phyloP scores from a whole-genome alignment of 2,113 vertebrate species.

The Ammospiza nelsoni region DNA sequence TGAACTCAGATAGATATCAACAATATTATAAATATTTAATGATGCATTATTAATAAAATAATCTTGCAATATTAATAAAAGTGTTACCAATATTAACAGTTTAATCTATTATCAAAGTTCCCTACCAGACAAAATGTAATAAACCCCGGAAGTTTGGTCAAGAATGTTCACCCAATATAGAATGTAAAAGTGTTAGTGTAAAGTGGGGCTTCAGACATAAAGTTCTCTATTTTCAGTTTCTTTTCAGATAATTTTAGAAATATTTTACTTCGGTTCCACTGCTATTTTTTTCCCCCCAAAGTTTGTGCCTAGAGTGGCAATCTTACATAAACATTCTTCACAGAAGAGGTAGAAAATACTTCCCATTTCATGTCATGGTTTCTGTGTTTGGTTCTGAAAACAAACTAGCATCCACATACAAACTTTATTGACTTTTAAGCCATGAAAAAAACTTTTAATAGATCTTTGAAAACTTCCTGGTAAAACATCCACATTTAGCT shows the following conservation, averaged over 20 bases:
- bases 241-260: not conserved
- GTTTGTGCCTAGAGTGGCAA: not conserved
- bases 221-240: not conserved
- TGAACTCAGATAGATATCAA: not conserved
- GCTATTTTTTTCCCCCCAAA: not conserved
- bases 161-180: not conserved
- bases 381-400: not conserved
- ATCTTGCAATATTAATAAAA: not conserved
- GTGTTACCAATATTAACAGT: not conserved
- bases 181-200: not conserved
- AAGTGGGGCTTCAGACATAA: not conserved
- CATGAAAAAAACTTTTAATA: not conserved
- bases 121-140: not conserved
- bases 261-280: not conserved
- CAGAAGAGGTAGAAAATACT: not conserved
- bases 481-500: not conserved
- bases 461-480: not conserved
- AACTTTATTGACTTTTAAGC: not conserved
- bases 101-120: not conserved
- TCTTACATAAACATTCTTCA: not conserved
- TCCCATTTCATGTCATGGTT: not conserved
- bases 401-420: not conserved
- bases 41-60: not conserved
- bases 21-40: not conserved
- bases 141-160: not conserved